These are phyloP conservation scores for Liodrosophila aerea DNA, from an alignment of 2,888 invertebrate species.

Conservation along the genomic window DNA sequence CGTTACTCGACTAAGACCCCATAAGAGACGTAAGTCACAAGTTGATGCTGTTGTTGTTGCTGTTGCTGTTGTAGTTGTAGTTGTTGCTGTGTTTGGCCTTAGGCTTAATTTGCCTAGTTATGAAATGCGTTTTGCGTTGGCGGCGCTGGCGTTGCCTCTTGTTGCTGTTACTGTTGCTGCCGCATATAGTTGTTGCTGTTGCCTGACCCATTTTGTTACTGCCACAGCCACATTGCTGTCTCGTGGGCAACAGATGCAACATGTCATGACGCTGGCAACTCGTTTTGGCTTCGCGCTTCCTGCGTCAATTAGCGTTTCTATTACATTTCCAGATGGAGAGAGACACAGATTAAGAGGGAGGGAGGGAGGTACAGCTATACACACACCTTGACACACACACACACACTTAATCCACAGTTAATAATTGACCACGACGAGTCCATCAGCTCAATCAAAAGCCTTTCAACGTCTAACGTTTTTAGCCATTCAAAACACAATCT, in stretches of 20 bases:
- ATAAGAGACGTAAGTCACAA: not conserved
- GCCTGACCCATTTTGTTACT: conserved; percentile 66
- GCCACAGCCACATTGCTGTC: conserved; percentile 7
- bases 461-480: conserved; percentile 56
- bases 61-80: not conserved
- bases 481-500: conserved; percentile 51
- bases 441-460: conserved; percentile 60
- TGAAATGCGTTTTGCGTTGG: conserved; percentile 72
- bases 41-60: not conserved
- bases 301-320: conserved; percentile 68
- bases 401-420: conserved; percentile 25
- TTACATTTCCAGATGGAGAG: conserved; percentile 28
- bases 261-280: conserved; percentile 60
- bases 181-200: conserved; percentile 47
- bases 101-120: conserved; percentile 76
- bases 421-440: conserved; percentile 56
- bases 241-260: conserved; percentile 58
- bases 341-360: conserved; percentile 4
- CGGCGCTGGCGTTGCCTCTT: conserved; percentile 26
- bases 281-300: conserved; percentile 67
- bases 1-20: conserved; percentile 57
- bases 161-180: conserved; percentile 10
- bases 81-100: conserved; percentile 41
- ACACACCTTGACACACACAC: conserved; percentile 55
- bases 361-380: conserved; percentile 13